Conservation (phyloP, 2,888 invertebrate genomes). For the Rhopalosiphum nymphaeae region DNA sequence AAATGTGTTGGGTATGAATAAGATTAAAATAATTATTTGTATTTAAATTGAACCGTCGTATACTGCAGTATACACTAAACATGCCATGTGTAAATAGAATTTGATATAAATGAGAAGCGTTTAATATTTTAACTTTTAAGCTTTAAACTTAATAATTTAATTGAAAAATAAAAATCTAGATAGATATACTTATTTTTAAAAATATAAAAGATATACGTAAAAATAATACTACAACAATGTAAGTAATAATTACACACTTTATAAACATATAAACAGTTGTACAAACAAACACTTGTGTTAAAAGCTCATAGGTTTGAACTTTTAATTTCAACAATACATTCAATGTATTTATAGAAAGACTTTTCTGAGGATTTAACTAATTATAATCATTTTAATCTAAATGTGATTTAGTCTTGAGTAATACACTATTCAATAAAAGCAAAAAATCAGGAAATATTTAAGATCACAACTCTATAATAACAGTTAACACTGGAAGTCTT, state of each 20-base stretch:
- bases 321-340: neutral
- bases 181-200: neutral
- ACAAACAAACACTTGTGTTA: neutral
- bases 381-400: neutral
- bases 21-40: neutral
- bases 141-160: neutral
- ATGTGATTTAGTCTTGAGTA: neutral
- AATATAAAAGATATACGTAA: neutral
- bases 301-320: neutral
- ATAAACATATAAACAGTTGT: neutral
- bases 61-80: neutral
- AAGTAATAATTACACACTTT: neutral
- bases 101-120: neutral
- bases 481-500: neutral
- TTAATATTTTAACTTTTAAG: neutral
- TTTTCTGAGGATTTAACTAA: neutral
- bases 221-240: neutral
- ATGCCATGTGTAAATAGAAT: neutral
- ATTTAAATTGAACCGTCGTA: neutral
- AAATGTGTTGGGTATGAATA: neutral
- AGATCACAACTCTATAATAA: neutral
- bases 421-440: neutral
- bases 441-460: neutral
- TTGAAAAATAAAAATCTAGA: neutral
- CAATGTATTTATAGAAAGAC: slow-evolving; percentile 1